Base-by-base conservation (phyloP, 2,888 invertebrate species). In the Ormyrus nitidulus region DNA sequence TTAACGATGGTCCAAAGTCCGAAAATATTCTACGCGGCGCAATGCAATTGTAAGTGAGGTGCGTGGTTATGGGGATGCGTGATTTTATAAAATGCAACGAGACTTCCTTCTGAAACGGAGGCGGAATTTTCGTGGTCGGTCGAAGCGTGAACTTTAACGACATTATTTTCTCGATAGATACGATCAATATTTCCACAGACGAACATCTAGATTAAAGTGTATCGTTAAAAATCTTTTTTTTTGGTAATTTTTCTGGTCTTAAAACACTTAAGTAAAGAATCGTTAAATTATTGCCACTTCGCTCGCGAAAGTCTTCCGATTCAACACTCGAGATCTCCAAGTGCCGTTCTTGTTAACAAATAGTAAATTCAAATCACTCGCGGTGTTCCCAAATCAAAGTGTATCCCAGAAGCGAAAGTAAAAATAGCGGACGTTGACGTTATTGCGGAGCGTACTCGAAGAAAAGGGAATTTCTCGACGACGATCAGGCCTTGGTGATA, bases 401-500 rank as follows among this genome's bases (percentile, higher is more conserved):
- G 4, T 53, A 10, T 49, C 13, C 58, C 34, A 68, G 4, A 34
- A 59, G 53, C 19, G 13, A 11, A 59, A 46, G 46, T 44, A 61
- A 2, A 58, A 76, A 76, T 19, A 61, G 7, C 46, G 19, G 11
- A 62, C 5, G 34, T 44, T 69, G 19, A 34, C 5, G 34, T 19
- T 68, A 19, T 19, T 19, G 19, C n/a, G 72, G 80, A 80, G 72
- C 80, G 80, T 77, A 77, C 77, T 77, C 80, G 80, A 80, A 80
- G 62, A 49, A 65, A 79, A 74, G 64, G 48, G 51, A 74, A 51
- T 46, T 46, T 13, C 7, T 74, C 44, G 62, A 74, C 49, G 54
- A 62, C 68, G 66, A 11, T 19, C 64, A 64, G 58, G 61, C 59
- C 62, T 77, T 54, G 34, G 10, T 34, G 19, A 44, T 49, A 49